Evolutionary conservation across 2,888 invertebrate genomes (phyloP).

Genomic region (Sepioteuthis lessoniana): DNA sequence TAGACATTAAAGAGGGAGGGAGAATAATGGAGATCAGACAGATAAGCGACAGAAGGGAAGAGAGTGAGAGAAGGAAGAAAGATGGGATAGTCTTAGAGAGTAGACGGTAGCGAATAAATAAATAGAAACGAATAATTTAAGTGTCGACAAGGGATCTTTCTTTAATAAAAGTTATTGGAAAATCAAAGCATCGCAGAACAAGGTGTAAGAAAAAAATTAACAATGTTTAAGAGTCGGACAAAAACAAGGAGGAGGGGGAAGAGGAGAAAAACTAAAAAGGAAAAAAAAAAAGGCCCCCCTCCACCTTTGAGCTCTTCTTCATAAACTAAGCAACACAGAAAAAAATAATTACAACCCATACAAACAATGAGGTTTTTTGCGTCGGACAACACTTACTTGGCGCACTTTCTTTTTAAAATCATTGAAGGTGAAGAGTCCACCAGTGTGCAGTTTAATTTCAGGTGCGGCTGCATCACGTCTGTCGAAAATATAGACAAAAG

Average conservation of each 20-base stretch:
- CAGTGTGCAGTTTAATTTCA: slow-evolving; percentile 67
- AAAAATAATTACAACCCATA: not conserved
- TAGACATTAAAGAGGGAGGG: not conserved
- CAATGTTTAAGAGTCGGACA: not conserved
- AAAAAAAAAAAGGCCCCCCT: not conserved
- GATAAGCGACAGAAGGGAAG: not conserved
- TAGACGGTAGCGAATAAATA: not conserved
- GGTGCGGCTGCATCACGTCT: slow-evolving; percentile 67
- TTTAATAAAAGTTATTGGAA: not conserved
- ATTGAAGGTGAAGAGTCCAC: slow-evolving; percentile 62
- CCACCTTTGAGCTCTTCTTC: not conserved
- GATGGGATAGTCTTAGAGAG: not conserved
- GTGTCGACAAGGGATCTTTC: not conserved
- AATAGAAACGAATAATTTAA: not conserved
- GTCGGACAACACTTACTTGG: slow-evolving; percentile 58
- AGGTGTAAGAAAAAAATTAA: not conserved
- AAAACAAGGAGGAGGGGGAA: not conserved
- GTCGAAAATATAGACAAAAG: slow-evolving; percentile 70
- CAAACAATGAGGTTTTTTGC: not conserved
- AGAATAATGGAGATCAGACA: not conserved
- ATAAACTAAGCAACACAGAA: not conserved
- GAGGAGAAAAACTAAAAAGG: not conserved
- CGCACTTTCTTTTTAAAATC: slow-evolving; percentile 66
- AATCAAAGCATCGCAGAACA: not conserved
- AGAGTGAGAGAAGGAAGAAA: not conserved